phyloP scores from a whole-genome alignment of 2,113 vertebrate genomes.

The Lophura nycthemera region DNA sequence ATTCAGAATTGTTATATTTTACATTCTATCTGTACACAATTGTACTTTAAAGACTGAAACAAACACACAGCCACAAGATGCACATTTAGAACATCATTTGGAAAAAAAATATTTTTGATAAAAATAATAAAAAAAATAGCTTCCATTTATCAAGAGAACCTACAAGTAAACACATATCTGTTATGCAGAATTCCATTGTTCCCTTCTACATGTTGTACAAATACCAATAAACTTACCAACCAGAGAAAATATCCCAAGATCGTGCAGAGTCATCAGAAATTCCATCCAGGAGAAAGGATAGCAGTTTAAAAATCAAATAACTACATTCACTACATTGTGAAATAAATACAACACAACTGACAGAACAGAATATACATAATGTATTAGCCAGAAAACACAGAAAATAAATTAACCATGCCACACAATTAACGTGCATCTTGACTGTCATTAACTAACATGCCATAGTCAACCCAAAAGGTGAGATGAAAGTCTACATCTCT shows the following conservation, averaged over 20 bases:
- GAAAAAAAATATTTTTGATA: neutral
- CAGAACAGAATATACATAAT: constrained; percentile 15
- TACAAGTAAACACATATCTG: constrained; percentile 32
- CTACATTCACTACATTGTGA: constrained; percentile 82
- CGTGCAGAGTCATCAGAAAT: constrained; percentile 71
- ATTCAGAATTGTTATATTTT: constrained; percentile 36
- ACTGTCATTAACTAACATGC: neutral
- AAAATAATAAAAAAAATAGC: neutral
- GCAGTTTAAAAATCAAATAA: constrained; percentile 84
- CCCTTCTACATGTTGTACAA: constrained; percentile 74
- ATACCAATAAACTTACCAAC: constrained; percentile 81
- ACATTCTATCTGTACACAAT: constrained; percentile 58
- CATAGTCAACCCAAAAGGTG: neutral
- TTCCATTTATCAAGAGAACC: constrained; percentile 20
- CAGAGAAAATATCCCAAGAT: constrained; percentile 78
- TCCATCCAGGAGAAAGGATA: constrained; percentile 79
- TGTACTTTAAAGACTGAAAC: constrained; percentile 39
- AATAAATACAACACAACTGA: constrained; percentile 65
- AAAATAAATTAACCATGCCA: neutral
- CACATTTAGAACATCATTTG: neutral
- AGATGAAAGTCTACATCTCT: neutral
- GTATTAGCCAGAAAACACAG: constrained; percentile 18
- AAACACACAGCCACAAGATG: neutral
- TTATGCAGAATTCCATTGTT: neutral
- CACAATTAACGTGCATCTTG: neutral